A percentile compares a stretch with the other conserved stretches of the same genome.
phyloP scores from a whole-genome alignment of 1,140 invertebrate species.

The Cephus cinctus region DNA sequence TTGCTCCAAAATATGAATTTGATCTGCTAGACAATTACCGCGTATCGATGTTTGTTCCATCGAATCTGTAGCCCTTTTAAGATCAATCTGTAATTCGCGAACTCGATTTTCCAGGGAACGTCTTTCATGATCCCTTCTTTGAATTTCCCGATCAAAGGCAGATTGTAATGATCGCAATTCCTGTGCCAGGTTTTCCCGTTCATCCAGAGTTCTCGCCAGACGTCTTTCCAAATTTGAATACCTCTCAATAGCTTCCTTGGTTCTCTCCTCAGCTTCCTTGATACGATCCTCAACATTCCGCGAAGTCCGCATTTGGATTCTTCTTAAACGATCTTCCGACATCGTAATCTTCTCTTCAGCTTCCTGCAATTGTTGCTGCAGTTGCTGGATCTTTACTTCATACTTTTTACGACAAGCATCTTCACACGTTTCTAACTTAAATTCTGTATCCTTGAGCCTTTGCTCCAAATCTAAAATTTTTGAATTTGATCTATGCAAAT shows the following conservation, averaged over 20 bases:
- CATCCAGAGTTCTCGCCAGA: slow-evolving; percentile 32
- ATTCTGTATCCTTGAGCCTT: slow-evolving; percentile 50
- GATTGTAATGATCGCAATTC: slow-evolving; percentile 38
- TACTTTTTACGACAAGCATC: slow-evolving; percentile 52
- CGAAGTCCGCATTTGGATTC: slow-evolving; percentile 25
- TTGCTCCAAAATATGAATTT: slow-evolving; percentile 13
- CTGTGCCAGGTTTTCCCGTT: slow-evolving; percentile 36
- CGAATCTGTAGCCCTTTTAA: slow-evolving; percentile 23
- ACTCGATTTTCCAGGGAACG: slow-evolving; percentile 39
- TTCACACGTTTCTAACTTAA: slow-evolving; percentile 32
- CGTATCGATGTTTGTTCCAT: slow-evolving; percentile 8
- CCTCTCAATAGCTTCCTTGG: slow-evolving; percentile 36
- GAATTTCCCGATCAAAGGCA: slow-evolving; percentile 41
- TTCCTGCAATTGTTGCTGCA: slow-evolving; percentile 32
- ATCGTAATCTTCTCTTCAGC: slow-evolving; percentile 33
- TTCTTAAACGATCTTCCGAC: slow-evolving; percentile 31
- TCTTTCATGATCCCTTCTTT: slow-evolving; percentile 40
- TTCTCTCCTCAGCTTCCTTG: slow-evolving; percentile 34
- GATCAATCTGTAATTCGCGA: slow-evolving; percentile 37
- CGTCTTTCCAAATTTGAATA: slow-evolving; percentile 40
- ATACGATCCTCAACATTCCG: slow-evolving; percentile 28
- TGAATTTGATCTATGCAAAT: slow-evolving; percentile 41
- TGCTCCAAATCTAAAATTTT: slow-evolving; percentile 56
- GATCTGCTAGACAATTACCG: slow-evolving; percentile 1
- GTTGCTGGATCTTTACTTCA: slow-evolving; percentile 32